Conservation (phyloP, 2,888 invertebrate genomes). For the Athalia rosae region DNA sequence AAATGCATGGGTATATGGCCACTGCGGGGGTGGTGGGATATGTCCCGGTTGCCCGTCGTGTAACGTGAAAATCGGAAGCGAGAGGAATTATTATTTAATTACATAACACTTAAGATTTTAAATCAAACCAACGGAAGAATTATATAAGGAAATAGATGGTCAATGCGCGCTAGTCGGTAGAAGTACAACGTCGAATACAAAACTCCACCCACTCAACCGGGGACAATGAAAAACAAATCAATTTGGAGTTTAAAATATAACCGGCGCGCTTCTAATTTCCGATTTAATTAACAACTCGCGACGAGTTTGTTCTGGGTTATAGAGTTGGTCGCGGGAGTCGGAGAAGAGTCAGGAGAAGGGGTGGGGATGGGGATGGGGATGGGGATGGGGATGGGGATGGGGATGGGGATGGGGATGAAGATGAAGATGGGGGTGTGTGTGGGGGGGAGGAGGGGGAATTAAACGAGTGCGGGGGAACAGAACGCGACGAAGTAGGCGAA, state of each 20-base stretch:
- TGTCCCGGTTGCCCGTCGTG: not conserved
- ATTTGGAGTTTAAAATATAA: conserved; percentile 47
- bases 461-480: conserved; percentile 48
- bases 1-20: too few species aligned
- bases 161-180: not conserved
- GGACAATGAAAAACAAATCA: conserved; percentile 46
- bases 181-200: conserved; percentile 25
- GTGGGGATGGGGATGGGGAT: conserved; percentile 44
- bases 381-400: conserved; percentile 29
- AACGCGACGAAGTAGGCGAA: conserved; percentile 47
- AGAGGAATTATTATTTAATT: conserved; percentile 23
- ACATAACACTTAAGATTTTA: not conserved
- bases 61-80: not conserved
- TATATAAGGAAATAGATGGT: not conserved
- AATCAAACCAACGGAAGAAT: conserved; percentile 26
- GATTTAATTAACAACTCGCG: conserved; percentile 50
- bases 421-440: conserved; percentile 41
- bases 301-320: conserved; percentile 41
- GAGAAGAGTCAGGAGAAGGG: conserved; percentile 17
- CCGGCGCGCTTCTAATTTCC: conserved; percentile 48
- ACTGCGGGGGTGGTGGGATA: not conserved
- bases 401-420: conserved; percentile 48
- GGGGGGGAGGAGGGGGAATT: conserved; percentile 47
- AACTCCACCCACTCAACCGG: conserved; percentile 12
- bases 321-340: conserved; percentile 18